Percentiles rank a stretch among this genome's conserved stretches.
phyloP scores from a whole-genome alignment of 1,140 invertebrate species.

The Cydia strobilella region DNA sequence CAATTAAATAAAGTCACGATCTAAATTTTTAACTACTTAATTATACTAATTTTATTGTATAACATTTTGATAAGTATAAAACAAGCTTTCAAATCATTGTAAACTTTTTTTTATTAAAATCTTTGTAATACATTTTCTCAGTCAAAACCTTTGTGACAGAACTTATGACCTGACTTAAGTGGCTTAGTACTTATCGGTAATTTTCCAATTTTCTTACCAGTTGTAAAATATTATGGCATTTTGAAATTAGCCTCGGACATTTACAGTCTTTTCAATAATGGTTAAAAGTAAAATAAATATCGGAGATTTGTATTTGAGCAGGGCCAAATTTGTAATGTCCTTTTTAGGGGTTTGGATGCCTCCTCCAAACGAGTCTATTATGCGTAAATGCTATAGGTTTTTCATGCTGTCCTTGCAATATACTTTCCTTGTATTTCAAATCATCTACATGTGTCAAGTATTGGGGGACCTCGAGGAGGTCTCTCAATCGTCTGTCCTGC shows the following conservation, averaged over 20 bases:
- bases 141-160: no score
- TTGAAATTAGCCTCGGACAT: neutral
- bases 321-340: constrained; percentile 68
- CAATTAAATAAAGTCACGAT: no score
- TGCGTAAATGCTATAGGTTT: constrained; percentile 51
- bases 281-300: constrained; percentile 40
- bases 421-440: constrained; percentile 67
- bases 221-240: constrained; percentile 31
- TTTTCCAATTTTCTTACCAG: constrained; percentile 42
- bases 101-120: no score
- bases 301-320: constrained; percentile 62
- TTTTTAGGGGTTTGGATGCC: constrained; percentile 68
- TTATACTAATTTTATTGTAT: no score
- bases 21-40: no score
- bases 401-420: constrained; percentile 69
- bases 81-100: no score
- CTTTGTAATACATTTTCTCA: no score
- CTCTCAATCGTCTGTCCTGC: constrained; percentile 62
- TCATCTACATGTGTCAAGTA: constrained; percentile 61
- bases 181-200: constrained; percentile 36
- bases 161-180: no score
- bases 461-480: constrained; percentile 69
- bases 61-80: no score
- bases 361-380: constrained; percentile 42
- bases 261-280: constrained; percentile 3